Percentiles rank a stretch among this genome's conserved stretches.
Conservation (phyloP, 2,797 vertebrate genomes). For the Anguilla megastoma region DNA sequence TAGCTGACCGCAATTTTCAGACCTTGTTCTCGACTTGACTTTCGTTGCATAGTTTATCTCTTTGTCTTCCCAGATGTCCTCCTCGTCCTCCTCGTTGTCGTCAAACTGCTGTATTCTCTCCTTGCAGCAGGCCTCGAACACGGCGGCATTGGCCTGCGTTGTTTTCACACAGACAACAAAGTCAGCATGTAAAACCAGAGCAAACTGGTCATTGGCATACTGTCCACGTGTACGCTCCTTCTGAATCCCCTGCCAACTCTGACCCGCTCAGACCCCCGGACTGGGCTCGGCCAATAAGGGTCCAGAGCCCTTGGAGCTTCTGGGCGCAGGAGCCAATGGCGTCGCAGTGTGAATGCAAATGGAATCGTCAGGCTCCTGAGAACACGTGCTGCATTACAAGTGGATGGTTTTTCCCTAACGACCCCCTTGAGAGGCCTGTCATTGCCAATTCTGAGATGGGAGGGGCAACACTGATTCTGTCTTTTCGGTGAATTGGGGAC, state of each 20-base stretch:
- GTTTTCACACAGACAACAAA: conserved; percentile 20
- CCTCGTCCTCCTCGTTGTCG: conserved; percentile 84
- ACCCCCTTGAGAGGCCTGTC: neutral
- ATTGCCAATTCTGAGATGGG: neutral
- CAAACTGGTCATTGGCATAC: neutral
- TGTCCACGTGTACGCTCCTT: neutral
- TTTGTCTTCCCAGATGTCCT: conserved; percentile 96
- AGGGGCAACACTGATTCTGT: neutral
- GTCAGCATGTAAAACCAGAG: neutral
- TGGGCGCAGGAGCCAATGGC: neutral
- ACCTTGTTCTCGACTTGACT: conserved; percentile 89
- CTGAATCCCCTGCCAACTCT: conserved; percentile 2
- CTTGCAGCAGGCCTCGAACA: conserved; percentile 94
- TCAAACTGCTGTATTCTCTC: conserved; percentile 94
- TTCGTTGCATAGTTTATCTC: conserved; percentile 86
- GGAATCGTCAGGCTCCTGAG: neutral
- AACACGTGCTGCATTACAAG: neutral
- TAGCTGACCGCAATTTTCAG: neutral
- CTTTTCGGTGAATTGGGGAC: neutral
- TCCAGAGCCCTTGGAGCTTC: neutral
- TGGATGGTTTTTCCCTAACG: neutral
- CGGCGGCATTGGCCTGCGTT: conserved; percentile 83
- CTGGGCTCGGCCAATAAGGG: neutral
- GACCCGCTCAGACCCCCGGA: neutral
- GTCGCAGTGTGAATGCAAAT: neutral